Percentiles rank a stretch among this genome's conserved stretches.
Evolutionary conservation across 2,888 invertebrate species (phyloP).

Genomic region (Dascillus cervinus): DNA sequence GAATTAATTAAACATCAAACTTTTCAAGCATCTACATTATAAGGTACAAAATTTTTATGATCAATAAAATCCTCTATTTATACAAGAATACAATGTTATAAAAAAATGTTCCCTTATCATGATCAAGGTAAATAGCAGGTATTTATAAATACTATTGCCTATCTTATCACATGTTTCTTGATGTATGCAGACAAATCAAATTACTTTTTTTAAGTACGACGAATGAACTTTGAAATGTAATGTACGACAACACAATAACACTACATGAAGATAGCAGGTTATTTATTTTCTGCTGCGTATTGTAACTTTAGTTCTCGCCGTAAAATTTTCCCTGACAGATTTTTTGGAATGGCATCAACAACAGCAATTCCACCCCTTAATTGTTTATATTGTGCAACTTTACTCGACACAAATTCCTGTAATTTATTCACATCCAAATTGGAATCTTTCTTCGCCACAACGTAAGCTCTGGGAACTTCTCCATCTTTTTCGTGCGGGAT

Average conservation of each 20-base stretch:
- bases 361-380: conserved; percentile 60
- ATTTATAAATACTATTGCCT: no score
- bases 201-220: no score
- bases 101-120: no score
- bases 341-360: conserved; percentile 66
- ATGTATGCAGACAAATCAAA: no score
- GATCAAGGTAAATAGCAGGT: no score
- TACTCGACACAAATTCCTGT: conserved; percentile 51
- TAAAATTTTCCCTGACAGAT: conserved; percentile 70
- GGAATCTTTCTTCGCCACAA: conserved; percentile 47
- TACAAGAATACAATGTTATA: no score
- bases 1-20: conserved; percentile 78
- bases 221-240: no score
- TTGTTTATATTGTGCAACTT: conserved; percentile 68
- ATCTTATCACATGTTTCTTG: no score
- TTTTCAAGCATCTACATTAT: conserved; percentile 40
- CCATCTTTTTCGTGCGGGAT: conserved; percentile 58
- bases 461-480: conserved; percentile 66
- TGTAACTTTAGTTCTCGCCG: conserved; percentile 31
- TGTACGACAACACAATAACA: no score
- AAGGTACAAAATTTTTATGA: conserved; percentile 1
- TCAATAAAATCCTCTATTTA: neutral
- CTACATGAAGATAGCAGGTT: no score
- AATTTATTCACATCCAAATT: conserved; percentile 48
- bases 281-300: conserved; percentile 9